Conservation (phyloP, 2,888 invertebrate species). For the Axea sp. region DNA sequence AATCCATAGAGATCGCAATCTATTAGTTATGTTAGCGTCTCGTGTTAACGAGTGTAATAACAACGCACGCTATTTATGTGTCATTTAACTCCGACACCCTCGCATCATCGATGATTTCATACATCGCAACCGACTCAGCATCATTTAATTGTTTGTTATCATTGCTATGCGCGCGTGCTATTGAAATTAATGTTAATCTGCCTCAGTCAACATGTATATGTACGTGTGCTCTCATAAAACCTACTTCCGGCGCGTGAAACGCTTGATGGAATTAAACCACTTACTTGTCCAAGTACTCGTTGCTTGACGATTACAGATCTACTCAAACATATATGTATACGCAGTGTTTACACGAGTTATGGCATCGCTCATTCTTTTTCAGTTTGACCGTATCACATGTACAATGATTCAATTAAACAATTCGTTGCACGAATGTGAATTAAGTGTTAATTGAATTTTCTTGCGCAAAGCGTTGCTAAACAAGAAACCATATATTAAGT, state of each 20-base stretch:
- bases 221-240: constrained; percentile 73
- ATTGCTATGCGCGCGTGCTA: constrained; percentile 78
- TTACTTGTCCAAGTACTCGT: constrained; percentile 65
- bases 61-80: constrained; percentile 77
- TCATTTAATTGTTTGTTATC: constrained; percentile 79
- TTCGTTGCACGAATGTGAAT: constrained; percentile 50
- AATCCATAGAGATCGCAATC: constrained; percentile 78
- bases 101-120: constrained; percentile 79
- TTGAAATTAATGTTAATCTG: constrained; percentile 79
- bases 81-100: constrained; percentile 78
- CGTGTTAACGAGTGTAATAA: constrained; percentile 77
- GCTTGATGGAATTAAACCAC: constrained; percentile 77
- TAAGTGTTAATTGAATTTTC: constrained; percentile 51
- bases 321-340: constrained; percentile 43
- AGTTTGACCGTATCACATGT: constrained; percentile 47
- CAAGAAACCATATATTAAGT: constrained; percentile 38
- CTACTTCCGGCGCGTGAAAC: constrained; percentile 76
- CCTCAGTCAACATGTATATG: constrained; percentile 70
- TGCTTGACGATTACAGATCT: constrained; percentile 60
- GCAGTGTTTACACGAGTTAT: constrained; percentile 52
- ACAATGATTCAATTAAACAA: constrained; percentile 56
- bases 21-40: constrained; percentile 76
- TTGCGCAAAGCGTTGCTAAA: constrained; percentile 35
- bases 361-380: constrained; percentile 46
- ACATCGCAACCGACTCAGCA: constrained; percentile 72